These are phyloP conservation scores for Drosophila albomicans DNA, from an alignment of 1,140 invertebrate genomes.

Conservation along the genomic window DNA sequence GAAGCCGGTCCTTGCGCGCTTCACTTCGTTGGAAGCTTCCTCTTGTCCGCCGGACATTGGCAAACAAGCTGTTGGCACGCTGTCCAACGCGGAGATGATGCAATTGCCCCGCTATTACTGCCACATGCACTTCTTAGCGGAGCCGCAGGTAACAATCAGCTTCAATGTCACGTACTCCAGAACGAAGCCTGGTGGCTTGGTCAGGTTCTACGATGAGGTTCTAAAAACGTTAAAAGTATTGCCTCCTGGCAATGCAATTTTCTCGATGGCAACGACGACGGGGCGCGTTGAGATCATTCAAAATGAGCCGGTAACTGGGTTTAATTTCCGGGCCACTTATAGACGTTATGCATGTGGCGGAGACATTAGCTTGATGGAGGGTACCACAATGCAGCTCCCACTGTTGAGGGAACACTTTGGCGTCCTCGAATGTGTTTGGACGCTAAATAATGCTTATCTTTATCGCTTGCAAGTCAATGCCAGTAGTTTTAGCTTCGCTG, in stretches of 20 bases:
- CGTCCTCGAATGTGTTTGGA: constrained; percentile 61
- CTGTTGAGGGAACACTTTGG: constrained; percentile 30
- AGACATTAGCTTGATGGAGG: constrained; percentile 27
- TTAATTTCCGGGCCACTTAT: constrained; percentile 51
- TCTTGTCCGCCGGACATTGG: constrained; percentile 66
- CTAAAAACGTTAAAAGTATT: not conserved
- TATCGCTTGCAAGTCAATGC: constrained; percentile 50
- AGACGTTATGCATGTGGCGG: constrained; percentile 62
- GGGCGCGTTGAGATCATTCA: constrained; percentile 45
- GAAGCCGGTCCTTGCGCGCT: constrained; percentile 35
- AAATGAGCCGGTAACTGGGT: not conserved
- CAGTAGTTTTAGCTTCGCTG: constrained; percentile 36
- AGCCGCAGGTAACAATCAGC: constrained; percentile 47
- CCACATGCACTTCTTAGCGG: constrained; percentile 33
- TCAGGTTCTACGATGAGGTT: constrained; percentile 47
- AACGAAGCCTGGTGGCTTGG: not conserved
- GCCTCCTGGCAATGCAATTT: constrained; percentile 26
- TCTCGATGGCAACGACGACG: constrained; percentile 32
- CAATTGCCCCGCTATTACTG: constrained; percentile 53
- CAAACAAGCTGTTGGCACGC: constrained; percentile 28
- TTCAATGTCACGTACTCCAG: constrained; percentile 51
- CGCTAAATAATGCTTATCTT: not conserved
- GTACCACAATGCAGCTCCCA: constrained; percentile 32
- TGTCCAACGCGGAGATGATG: constrained; percentile 40
- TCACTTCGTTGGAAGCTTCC: constrained; percentile 48